Evolutionary conservation across 2,797 vertebrate genomes (phyloP), one percentile per base, ranked within the genome.

Genomic region (Amniataba percoides): DNA sequence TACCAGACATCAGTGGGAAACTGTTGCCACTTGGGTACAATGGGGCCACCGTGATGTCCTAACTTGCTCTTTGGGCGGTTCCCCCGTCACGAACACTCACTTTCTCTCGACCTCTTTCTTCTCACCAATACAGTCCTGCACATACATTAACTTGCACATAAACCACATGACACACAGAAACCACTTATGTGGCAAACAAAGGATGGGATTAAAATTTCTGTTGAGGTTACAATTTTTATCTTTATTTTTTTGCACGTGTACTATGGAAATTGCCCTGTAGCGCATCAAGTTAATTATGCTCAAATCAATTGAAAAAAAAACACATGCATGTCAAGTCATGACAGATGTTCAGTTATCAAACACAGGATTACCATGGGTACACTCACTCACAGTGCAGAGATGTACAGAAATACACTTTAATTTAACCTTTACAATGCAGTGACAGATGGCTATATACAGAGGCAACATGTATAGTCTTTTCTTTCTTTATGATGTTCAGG

Each of bases 1-100:
- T 62, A 82, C 67, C 77, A 81, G 51, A 85, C 64, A 81, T 82
- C 71, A 68, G 51, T 73, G 60, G 71, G 58, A 86, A 85, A 77
- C 80, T 64, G 78, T 77, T 11, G 11, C 59, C 59, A 48, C 68
- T 76, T 0, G 14, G 69, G 43, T 69, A 66, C 51, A 63, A 71
- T 42, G 61, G 75, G 71, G 77, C 71, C 53, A 71, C 14, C 3
- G 3, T 42, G n/a, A 77, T 48, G 48, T 51, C 31, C 61, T 5
- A 34, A 56, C 46, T 74, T 6, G 67, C 23, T 2, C 3, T 40
- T 80, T 65, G 48, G 64, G 78, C 43, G 62, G 36, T 42, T 70
- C 56, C 45, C 45, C 19, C 56, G 52, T 60, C 53, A 69, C 5
- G 3, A 45, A 55, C 60, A 16, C 57, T 40, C 27, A 61, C 57